Conservation (phyloP, 1,140 invertebrate genomes). For the Melitaea cinxia region DNA sequence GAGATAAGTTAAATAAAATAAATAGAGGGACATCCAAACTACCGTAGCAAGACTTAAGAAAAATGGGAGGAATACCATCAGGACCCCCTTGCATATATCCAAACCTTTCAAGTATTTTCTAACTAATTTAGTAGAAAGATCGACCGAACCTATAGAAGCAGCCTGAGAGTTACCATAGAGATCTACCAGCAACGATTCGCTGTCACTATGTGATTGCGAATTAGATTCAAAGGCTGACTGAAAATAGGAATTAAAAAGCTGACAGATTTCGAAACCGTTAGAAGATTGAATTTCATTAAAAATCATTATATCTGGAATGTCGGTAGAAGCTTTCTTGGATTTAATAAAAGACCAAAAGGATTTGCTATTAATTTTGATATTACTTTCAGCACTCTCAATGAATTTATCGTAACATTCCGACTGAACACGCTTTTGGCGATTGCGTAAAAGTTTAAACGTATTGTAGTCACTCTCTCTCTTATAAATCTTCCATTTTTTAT, state of each 20-base stretch:
- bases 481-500: slow-evolving; percentile 41
- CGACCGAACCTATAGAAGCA: background rate
- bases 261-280: background rate
- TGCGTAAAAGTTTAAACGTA: background rate
- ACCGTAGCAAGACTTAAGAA: background rate
- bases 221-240: background rate
- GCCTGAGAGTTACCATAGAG: background rate
- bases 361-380: background rate
- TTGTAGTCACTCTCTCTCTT: slow-evolving; percentile 29
- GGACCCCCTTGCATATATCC: background rate
- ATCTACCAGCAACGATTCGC: background rate
- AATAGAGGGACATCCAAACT: background rate
- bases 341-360: background rate
- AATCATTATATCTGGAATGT: background rate
- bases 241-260: background rate
- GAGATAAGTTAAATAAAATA: background rate
- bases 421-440: slow-evolving; percentile 1
- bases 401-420: background rate
- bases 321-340: background rate
- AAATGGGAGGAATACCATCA: background rate
- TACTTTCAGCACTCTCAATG: background rate
- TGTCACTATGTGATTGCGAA: background rate
- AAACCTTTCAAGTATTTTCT: background rate
- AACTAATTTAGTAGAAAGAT: background rate
- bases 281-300: background rate